Base-by-base conservation (phyloP, 1,140 invertebrate genomes). In the Ctenoplectra terminalis region DNA sequence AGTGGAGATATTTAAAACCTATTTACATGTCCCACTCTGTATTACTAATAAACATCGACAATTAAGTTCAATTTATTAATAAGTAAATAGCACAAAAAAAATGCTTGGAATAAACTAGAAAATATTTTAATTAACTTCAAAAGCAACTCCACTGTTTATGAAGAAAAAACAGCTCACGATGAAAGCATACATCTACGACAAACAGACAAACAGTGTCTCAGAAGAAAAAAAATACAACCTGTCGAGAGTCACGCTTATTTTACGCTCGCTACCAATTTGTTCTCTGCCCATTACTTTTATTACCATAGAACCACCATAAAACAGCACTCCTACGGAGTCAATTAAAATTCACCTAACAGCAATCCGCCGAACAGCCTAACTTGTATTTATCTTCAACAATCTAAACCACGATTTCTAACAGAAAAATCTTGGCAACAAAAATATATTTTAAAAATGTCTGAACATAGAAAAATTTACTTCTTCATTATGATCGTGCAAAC, bases 311-410 rank as follows among this genome's bases (percentile, higher is more conserved):
- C 50, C 63, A 46, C 26, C 54, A 34, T 70, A 70, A 78, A 69
- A 29, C 37, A 15, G 15, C 43, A 17, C 63, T 15, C 63, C 11
- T 13, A 9, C 23, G 37, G 37, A 77, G 61, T 77, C 63, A 69
- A 69, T 77, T 69, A 56, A 69, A 69, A 56, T 54, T 67, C 48
- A 37, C 26, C 34, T 61, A n/a, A 37, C 31, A 69, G 9, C 46
- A 23, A n/a, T 37, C 34, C 8, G n/a, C n/a, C 43, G 17, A 20
- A 67, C 64, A 2, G 20, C n/a, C 43, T 1, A 11, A 29, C n/a
- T 37, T 6, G n/a, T 20, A 46, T 31, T 40, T 9, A 46, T 5
- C 6, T 20, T 20, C 11, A 26, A 46, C 63, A 52, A n/a, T 52
- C 60, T 7, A 0, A 80, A 17, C 29, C 23, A 34, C 13, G 13